Conservation (phyloP, 2,888 invertebrate species). For the Oxytorus armatus region DNA sequence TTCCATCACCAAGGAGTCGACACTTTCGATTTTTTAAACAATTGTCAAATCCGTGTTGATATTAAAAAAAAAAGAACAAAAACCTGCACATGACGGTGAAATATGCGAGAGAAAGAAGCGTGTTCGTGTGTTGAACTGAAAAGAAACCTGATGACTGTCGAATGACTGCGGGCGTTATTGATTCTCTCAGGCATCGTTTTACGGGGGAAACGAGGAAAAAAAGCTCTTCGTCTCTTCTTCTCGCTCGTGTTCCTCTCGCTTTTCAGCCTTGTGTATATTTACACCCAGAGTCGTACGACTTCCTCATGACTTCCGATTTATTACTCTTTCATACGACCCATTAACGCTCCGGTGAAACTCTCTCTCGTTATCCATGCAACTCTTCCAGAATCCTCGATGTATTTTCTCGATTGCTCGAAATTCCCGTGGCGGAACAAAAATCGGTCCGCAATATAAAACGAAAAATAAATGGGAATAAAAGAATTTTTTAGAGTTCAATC, state of each 20-base stretch:
- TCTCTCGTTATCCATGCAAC: slow-evolving; percentile 49
- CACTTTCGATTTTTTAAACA: too few species aligned
- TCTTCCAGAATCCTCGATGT: slow-evolving; percentile 8
- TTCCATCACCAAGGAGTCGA: too few species aligned
- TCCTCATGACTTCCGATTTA: slow-evolving; percentile 64
- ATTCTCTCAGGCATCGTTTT: slow-evolving; percentile 77
- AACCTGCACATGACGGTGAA: slow-evolving; percentile 17
- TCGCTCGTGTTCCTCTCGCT: slow-evolving; percentile 37
- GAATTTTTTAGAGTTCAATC: not conserved
- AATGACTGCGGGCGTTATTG: slow-evolving; percentile 83
- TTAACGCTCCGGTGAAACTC: not conserved
- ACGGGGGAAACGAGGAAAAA: slow-evolving; percentile 68
- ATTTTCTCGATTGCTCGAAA: not conserved
- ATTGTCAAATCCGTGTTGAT: not conserved
- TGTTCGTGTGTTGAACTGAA: slow-evolving; percentile 46
- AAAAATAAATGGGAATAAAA: not conserved
- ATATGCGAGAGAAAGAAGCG: slow-evolving; percentile 39
- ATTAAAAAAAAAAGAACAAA: slow-evolving; percentile 23
- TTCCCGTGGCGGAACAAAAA: not conserved
- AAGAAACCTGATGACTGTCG: slow-evolving; percentile 80
- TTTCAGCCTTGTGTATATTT: slow-evolving; percentile 33
- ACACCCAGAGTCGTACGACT: slow-evolving; percentile 58
- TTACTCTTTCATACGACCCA: slow-evolving; percentile 21
- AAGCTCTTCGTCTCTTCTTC: slow-evolving; percentile 39
- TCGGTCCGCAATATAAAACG: not conserved